These are phyloP conservation scores for Coreius guichenoti DNA, from an alignment of 2,797 vertebrate species.

Conservation along the genomic window DNA sequence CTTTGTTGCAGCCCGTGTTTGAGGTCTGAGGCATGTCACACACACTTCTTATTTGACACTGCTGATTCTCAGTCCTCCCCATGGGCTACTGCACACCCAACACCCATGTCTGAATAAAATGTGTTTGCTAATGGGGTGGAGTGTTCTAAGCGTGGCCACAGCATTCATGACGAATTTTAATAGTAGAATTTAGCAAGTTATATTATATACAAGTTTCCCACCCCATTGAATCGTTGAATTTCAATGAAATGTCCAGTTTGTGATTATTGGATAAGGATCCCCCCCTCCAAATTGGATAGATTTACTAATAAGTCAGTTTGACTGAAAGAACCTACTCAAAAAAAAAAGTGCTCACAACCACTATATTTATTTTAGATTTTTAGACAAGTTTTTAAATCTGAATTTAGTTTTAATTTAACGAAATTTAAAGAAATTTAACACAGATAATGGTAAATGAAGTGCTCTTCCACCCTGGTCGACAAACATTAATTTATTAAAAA, in stretches of 20 bases:
- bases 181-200: conserved; percentile 2
- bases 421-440: too few relatives aligned
- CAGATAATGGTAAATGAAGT: not conserved
- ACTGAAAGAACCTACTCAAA: not conserved
- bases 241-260: too few relatives aligned
- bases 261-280: not conserved
- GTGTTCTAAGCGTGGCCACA: conserved; percentile 11
- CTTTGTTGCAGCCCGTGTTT: not conserved
- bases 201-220: not conserved
- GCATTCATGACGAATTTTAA: conserved; percentile 1
- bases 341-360: too few relatives aligned
- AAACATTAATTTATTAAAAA: not conserved
- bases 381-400: too few relatives aligned
- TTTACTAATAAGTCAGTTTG: not conserved
- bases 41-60: conserved; percentile 51
- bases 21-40: conserved; percentile 51
- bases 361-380: too few relatives aligned
- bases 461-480: not conserved
- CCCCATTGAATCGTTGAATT: too few relatives aligned
- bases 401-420: too few relatives aligned
- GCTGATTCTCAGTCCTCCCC: conserved; percentile 8
- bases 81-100: conserved; percentile 33
- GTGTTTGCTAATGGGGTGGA: conserved; percentile 36
- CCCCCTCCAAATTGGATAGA: too few relatives aligned
- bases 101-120: conserved; percentile 38